Evolutionary conservation across 2,113 vertebrate species (phyloP).

Genomic region (Zosterops hypoxanthus): DNA sequence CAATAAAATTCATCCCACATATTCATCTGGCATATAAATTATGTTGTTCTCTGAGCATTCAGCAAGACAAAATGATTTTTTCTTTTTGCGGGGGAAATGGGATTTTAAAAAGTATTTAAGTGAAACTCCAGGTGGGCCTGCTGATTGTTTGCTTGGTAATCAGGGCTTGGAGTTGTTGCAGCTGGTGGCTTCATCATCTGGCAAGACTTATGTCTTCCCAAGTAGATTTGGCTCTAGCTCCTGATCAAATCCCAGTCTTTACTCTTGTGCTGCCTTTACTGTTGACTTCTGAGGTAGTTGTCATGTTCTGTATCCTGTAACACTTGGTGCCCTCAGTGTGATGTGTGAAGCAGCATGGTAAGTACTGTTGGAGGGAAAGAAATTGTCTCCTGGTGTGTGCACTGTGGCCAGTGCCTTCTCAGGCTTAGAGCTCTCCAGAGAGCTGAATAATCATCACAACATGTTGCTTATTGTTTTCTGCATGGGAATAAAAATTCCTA

Average conservation of each 20-base stretch:
- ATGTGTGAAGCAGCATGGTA: not conserved
- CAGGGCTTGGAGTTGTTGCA: not conserved
- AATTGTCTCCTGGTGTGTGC: not conserved
- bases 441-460: not conserved
- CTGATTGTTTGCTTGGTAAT: not conserved
- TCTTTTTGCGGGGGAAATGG: not conserved
- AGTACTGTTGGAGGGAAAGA: not conserved
- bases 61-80: not conserved
- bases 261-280: not conserved
- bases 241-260: not conserved
- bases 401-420: accelerated
- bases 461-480: not conserved
- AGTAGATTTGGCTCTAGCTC: not conserved
- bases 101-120: not conserved
- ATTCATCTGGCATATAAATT: not conserved
- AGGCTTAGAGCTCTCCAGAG: not conserved
- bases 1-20: not conserved
- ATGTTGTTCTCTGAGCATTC: not conserved
- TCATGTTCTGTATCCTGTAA: accelerated
- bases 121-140: not conserved
- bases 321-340: accelerated
- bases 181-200: not conserved
- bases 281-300: not conserved
- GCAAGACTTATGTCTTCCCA: not conserved
- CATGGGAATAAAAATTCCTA: not conserved